Base-by-base conservation (phyloP, 2,113 vertebrate species). In the Hystrix cristata region DNA sequence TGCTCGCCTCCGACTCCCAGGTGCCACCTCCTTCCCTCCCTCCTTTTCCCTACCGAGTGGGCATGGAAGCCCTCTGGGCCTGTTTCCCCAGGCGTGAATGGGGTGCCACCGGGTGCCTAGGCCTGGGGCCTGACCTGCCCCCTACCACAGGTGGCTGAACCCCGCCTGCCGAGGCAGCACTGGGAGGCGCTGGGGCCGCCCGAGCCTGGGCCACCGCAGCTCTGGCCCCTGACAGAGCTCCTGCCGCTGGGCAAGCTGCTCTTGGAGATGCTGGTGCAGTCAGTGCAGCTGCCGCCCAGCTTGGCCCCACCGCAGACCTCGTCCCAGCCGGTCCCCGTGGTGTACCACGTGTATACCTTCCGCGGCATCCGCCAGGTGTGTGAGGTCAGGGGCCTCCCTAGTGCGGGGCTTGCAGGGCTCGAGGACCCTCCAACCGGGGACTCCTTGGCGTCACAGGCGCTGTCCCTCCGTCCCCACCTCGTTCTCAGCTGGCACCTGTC, bases 261-360 rank as follows among this genome's bases (percentile, higher is more conserved):
- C 98, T 98, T 99, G n/a, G 99, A 99, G 64, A 13, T 99, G 6
- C 98, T 99, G 98, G 99, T 99, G 65, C 98, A 98, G 65, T 97
- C 98, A 1, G 97, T 99, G 25, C 99, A 98, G 97, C 98, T 99
- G 94, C 98, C 98, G 3, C 98, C 96, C 89, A 98, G 99, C 97
- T 95, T 99, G 92, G 98, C 99, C 19, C 98, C 96, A 3, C 96
- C 84, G 0, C 92, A 84, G 31, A 64, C 95, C 15, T 57, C 98
- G 31, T 83, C 87, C 72, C 99, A 97, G 67, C 97, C 98, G 60
- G 99, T 99, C 94, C 99, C 99, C 0, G 98, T 99, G 69, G 99
- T 99, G 43, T 99, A 99, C 97, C 99, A 99, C 51, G 98, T 99
- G 98, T 99, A 99, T 95, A 99, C 99, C 65, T 99, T 99, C 98